Percentiles rank a stretch among this genome's conserved stretches.
These are phyloP conservation scores for Acleris literana DNA, from an alignment of 2,888 invertebrate genomes.

Conservation along the genomic window DNA sequence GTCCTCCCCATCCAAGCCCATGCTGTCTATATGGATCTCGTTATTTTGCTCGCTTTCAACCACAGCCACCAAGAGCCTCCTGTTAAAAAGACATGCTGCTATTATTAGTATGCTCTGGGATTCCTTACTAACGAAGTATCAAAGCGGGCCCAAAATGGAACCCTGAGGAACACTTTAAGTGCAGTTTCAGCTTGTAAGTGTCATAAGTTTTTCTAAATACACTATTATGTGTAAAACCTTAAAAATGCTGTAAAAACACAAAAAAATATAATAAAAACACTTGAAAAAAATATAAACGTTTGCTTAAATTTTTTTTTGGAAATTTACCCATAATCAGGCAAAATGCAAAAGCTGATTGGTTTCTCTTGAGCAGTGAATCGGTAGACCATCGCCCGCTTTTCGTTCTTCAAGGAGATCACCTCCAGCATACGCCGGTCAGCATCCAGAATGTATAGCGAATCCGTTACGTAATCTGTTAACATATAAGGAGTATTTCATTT, in stretches of 20 bases:
- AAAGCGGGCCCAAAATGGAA: background rate
- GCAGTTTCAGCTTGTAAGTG: background rate
- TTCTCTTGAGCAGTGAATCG: slow-evolving; percentile 82
- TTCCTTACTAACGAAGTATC: background rate
- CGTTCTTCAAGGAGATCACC: slow-evolving; percentile 84
- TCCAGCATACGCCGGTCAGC: slow-evolving; percentile 84
- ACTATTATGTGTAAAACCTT: too few relatives aligned
- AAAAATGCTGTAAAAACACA: too few relatives aligned
- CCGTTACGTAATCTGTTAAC: slow-evolving; percentile 86
- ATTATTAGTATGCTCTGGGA: background rate
- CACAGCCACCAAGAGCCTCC: slow-evolving; percentile 86
- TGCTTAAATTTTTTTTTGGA: background rate
- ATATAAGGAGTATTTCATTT: background rate
- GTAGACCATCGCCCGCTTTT: slow-evolving; percentile 83
- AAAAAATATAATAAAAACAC: too few relatives aligned
- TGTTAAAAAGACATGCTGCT: slow-evolving; percentile 53
- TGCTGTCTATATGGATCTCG: slow-evolving; percentile 85
- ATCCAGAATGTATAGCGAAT: slow-evolving; percentile 90
- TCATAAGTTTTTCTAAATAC: background rate
- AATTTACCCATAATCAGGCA: slow-evolving; percentile 86
- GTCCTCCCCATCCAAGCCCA: slow-evolving; percentile 86
- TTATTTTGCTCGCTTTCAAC: slow-evolving; percentile 59
- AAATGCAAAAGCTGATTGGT: slow-evolving; percentile 87
- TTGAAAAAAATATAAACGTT: too few relatives aligned
- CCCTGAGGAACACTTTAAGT: background rate